Evolutionary conservation across 2,113 vertebrate species (phyloP), one percentile per base, ranked within the genome.

Genomic region (Pluvialis apricaria): DNA sequence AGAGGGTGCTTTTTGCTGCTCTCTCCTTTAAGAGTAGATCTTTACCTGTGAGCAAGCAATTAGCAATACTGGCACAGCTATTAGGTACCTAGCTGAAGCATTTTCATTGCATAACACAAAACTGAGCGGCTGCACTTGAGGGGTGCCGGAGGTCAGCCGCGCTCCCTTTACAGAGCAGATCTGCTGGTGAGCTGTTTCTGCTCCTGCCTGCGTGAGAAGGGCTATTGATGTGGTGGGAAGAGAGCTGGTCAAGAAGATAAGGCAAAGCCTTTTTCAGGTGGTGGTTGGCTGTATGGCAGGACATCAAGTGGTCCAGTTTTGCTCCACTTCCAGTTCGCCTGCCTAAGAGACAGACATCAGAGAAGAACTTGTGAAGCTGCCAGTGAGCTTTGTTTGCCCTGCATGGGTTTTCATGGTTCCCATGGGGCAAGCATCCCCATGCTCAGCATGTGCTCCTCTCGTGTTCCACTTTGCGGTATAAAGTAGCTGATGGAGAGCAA

Each of bases 1-100:
- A 11, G 0, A 0, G 13, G 3, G 5, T 42, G 54, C 9, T 83
- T 93, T 72, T 60, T 68, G 45, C 55, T 66, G 44, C 20, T 66
- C 20, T 54, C 7, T 80, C 25, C 28, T 86, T 49, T 32, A 13
- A 10, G 36, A 58, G 38, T 3, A 60, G n/a, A 13, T 58, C 29
- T 60, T 78, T 15, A 19, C 66, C 25, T 52, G 31, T 52, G 34
- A 62, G 57, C 32, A 78, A 28, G 60, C 54, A 45, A 11, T 22
- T 5, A n/a, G 40, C 22, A n/a, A 2, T 19, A 4, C 32, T n/a
- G 54, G 24, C 68, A n/a, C 18, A 81, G 42, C 45, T 47, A 1
- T 52, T 28, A 2, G 19, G 5, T 60, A 24, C 36, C 24, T 11
- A 0, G 9, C 17, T 29, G 45, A 45, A 32, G 22, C 9, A 29